Evolutionary conservation across 2,797 vertebrate species (phyloP), one percentile per base, ranked within the genome.

Genomic region (Sphenopsis melanotis): DNA sequence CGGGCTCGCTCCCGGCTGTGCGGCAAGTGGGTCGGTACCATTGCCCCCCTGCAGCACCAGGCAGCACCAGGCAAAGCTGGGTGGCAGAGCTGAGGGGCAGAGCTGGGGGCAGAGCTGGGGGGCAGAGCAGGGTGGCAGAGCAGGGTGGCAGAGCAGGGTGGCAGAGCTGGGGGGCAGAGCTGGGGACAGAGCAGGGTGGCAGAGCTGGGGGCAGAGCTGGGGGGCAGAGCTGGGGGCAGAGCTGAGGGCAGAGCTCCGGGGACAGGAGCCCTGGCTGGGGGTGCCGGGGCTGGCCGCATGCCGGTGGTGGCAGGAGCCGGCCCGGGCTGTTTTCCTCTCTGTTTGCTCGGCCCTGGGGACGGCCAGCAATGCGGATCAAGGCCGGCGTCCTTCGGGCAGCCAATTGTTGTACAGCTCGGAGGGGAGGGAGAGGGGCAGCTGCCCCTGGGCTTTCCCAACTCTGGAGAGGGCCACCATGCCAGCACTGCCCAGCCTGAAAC

Each of bases 391-490:
- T 74, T 66, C 1, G 2, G 50, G 78, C 93, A 96, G 89, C 95
- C 95, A 96, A 96, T 96, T 95, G 94, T 84, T 4, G 0, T 27
- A 39, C 75, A 79, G 91, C 66, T 93, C 9, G 1, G 78, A 94
- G 95, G 95, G 95, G 95, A 95, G 95, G 93, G 94, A 96, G 93
- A 92, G 91, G 87, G 89, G 93, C 87, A 93, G 71, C 59, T 1
- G 39, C 66, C 84, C 72, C 18, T 7, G 79, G 94, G 83, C 84
- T 95, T 96, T 95, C 91, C 93, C 70, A 95, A 91, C 87, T 16
- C 26, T 59, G 46, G 63, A 82, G 66, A 39, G 55, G 47, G 78
- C 66, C 47, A 61, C 66, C 61, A 57, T 42, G 55, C 47, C 36
- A 52, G 64, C 6, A 5, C 37, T 81, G 77, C 42, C 57, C 15